Conservation (phyloP, 2,888 invertebrate genomes). For the Temnothorax ravouxi region DNA sequence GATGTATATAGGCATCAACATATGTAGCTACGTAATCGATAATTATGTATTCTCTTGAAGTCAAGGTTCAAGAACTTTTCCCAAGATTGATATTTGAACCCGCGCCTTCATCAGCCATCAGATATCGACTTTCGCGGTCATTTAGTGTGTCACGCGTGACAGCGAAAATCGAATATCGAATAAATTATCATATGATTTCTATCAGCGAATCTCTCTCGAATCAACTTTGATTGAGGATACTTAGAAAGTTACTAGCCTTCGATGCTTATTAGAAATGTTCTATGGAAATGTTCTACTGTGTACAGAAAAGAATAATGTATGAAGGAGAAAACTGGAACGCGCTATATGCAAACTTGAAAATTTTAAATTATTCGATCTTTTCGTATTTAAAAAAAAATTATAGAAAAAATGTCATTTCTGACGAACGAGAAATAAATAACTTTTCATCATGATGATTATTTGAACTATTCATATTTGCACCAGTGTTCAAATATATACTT, state of each 20-base stretch:
- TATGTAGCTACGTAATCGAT: constrained; percentile 1
- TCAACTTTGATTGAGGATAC: not conserved
- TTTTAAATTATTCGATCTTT: not conserved
- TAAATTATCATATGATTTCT: constrained; percentile 16
- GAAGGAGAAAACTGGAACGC: not conserved
- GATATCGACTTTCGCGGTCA: constrained; percentile 14
- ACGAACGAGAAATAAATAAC: not conserved
- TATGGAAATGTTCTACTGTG: not conserved
- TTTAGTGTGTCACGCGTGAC: not conserved
- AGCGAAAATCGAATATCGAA: constrained; percentile 5
- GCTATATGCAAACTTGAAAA: not conserved
- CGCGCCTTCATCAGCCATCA: not conserved
- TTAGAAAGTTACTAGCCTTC: not conserved
- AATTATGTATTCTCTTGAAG: constrained; percentile 28
- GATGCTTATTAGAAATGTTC: not conserved
- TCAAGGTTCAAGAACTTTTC: constrained; percentile 60
- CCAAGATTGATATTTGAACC: constrained; percentile 47
- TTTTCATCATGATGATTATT: not conserved
- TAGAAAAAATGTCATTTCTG: not conserved
- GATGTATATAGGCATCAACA: not conserved
- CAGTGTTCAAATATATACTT: not conserved
- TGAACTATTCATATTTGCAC: not conserved
- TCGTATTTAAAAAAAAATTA: not conserved
- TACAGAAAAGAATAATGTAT: not conserved
- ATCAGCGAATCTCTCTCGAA: not conserved